Conservation (phyloP, 2,797 vertebrate species). For the Enteromius argenteus region DNA sequence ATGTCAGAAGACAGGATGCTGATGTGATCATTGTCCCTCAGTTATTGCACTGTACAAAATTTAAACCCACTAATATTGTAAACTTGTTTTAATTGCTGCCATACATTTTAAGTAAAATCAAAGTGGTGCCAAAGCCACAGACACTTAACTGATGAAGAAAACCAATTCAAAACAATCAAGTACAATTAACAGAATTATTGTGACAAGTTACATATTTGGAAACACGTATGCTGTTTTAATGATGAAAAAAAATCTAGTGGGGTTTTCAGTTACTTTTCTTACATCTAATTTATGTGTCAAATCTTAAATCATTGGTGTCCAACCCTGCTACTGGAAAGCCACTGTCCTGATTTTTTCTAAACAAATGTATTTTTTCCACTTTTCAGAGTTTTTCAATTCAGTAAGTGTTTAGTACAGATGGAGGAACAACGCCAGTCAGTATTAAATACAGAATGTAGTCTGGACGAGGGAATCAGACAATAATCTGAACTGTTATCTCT, state of each 20-base stretch:
- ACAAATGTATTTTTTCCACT: neutral
- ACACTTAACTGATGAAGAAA: neutral
- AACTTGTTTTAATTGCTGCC: neutral
- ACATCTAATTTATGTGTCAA: neutral
- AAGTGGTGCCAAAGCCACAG: neutral
- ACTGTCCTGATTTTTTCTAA: neutral
- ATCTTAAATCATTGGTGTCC: neutral
- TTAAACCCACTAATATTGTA: neutral
- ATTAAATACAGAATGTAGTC: conserved; percentile 28
- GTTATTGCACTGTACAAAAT: conserved; percentile 15
- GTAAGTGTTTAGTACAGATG: neutral
- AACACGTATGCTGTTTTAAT: neutral
- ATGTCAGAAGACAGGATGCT: conserved; percentile 62
- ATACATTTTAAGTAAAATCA: neutral
- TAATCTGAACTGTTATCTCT: conserved; percentile 5
- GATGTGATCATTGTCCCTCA: conserved; percentile 7
- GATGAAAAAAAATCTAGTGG: neutral
- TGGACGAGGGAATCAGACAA: neutral
- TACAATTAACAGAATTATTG: neutral
- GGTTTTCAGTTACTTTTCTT: conserved; percentile 9
- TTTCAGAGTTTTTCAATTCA: neutral
- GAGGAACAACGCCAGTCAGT: neutral
- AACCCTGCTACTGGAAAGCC: neutral
- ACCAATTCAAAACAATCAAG: neutral
- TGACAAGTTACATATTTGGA: neutral